Base-by-base conservation (phyloP, 2,113 vertebrate genomes). In the Tamias sibiricus region DNA sequence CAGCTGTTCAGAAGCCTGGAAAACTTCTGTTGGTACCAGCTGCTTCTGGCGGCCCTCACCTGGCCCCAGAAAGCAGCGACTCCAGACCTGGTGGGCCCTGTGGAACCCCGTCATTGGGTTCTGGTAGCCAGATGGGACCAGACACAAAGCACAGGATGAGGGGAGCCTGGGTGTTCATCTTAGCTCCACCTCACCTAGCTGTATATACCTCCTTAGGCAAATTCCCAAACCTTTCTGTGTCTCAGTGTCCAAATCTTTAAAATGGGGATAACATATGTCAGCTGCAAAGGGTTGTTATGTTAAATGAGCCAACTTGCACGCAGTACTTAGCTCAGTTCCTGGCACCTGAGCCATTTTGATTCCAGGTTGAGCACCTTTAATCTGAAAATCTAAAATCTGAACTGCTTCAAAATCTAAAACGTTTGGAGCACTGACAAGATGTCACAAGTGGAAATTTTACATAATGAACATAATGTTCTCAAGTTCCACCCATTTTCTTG, bases 21-120 rank as follows among this genome's bases (percentile, higher is more conserved):
- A 52, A 84, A 22, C 44, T 64, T 88, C 57, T 96, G n/a, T 47
- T 47, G 92, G 91, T 66, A 92, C n/a, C 94, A 85, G 80, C 44
- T 97, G 75, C 52, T 77, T 77, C 94, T 87, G 90, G 42, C 52
- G 96, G 62, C 54, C 76, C 62, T 86, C 92, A 76, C 44, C 76
- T 80, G 90, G 84, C 35, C 71, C 87, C 24, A 22, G 89, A 40
- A 81, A 90, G 81, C 6, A 16, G 40, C 14, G 81, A 44, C 66
- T 68, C 35, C n/a, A 74, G n/a, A 37, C 28, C 40, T 49, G 16
- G 26, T 44, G 47, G 59, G 52, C 17, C 40, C 62, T 1, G 4
- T 28, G 64, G 44, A 69, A 49, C 8, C 49, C 54, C 32, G 28
- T 11, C 12, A 17, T 49, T 13, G 32, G 37, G 37, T 26, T 59